Percentiles rank a stretch among this genome's conserved stretches.
phyloP scores from a whole-genome alignment of 2,113 vertebrate species.

The Nestor notabilis region DNA sequence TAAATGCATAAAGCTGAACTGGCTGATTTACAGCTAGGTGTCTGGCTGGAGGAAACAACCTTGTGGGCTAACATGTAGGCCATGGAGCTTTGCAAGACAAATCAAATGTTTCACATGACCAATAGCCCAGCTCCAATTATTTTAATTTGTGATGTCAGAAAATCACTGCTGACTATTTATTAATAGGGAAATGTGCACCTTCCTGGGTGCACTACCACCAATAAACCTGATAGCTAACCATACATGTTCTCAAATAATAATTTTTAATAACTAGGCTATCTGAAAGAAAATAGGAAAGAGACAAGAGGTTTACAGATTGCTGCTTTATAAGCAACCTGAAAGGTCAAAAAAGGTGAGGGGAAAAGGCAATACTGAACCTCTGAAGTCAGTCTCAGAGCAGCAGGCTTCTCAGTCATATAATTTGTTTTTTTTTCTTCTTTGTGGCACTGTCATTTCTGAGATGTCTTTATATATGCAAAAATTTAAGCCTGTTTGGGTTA shows the following conservation, averaged over 20 bases:
- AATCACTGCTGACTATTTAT: neutral
- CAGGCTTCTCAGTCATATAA: neutral
- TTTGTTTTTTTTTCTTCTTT: neutral
- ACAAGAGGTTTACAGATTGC: neutral
- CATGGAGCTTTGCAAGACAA: neutral
- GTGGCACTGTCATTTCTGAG: neutral
- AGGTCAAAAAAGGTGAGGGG: neutral
- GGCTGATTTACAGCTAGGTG: neutral
- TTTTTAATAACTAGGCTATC: neutral
- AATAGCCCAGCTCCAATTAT: neutral
- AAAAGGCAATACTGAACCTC: neutral
- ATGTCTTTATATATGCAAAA: neutral
- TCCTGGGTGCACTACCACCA: neutral
- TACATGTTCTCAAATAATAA: neutral
- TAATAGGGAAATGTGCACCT: neutral
- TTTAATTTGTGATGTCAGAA: constrained; percentile 3
- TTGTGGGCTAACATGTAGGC: neutral
- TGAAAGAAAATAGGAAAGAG: constrained; percentile 8
- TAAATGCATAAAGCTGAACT: neutral
- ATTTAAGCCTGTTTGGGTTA: neutral
- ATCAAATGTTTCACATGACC: neutral
- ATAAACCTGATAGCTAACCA: neutral
- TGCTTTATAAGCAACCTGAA: neutral
- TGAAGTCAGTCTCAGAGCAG: neutral
- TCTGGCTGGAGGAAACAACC: neutral